Evolutionary conservation across 1,140 invertebrate genomes (phyloP).

Genomic region (Globodera ellingtonae): DNA sequence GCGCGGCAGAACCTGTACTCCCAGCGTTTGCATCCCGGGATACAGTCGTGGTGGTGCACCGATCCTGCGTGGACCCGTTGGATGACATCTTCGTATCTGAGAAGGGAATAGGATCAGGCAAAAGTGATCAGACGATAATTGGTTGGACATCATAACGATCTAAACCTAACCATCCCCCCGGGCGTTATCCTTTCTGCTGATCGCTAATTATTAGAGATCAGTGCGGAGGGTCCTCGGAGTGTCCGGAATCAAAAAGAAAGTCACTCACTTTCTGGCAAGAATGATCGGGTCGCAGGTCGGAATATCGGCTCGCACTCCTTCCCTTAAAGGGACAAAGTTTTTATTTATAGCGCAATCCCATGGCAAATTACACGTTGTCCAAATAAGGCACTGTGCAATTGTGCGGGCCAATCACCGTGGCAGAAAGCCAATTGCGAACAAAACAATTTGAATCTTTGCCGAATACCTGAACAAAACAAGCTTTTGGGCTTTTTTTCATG

Average conservation of each 20-base stretch:
- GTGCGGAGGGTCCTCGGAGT: too few relatives aligned
- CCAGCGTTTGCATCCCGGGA: constrained; percentile 50
- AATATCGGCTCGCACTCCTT: constrained; percentile 11
- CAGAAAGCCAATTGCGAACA: constrained; percentile 59
- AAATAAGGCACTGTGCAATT: constrained; percentile 62
- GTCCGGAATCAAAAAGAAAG: too few relatives aligned
- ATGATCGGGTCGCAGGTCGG: constrained; percentile 40
- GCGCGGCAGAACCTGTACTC: constrained; percentile 47
- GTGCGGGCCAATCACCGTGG: constrained; percentile 54
- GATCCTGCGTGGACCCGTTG: constrained; percentile 58
- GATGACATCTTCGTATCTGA: constrained; percentile 54
- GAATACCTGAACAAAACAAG: constrained; percentile 43
- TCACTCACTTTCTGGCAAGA: constrained; percentile 41
- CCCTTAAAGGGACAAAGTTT: not conserved
- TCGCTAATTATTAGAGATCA: too few relatives aligned
- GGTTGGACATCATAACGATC: not conserved
- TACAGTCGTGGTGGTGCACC: constrained; percentile 51
- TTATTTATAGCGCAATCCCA: constrained; percentile 30
- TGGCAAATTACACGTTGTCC: constrained; percentile 12
- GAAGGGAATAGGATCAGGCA: not conserved
- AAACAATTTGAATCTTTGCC: constrained; percentile 59
- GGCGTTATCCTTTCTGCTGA: not conserved
- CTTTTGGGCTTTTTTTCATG: not conserved
- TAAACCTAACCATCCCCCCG: not conserved
- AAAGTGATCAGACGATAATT: not conserved